Percentiles rank a stretch among this genome's conserved stretches.
Evolutionary conservation across 2,888 invertebrate species (phyloP).

Genomic region (Physocephala rufipes): DNA sequence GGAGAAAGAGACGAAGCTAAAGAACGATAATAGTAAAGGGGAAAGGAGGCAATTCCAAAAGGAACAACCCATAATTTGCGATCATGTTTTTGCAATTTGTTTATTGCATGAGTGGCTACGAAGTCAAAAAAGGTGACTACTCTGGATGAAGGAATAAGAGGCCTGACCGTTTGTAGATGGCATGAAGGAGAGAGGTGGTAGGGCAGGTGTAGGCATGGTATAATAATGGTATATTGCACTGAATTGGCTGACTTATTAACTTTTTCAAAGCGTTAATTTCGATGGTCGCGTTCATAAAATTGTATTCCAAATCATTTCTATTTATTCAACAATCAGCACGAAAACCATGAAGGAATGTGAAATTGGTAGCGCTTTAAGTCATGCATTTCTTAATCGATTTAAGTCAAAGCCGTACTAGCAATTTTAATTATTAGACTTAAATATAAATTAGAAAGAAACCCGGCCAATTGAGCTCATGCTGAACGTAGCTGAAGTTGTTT

Average conservation of each 20-base stretch:
- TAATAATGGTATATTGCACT: conserved; percentile 4
- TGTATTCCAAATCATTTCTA: neutral
- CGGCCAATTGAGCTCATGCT: too few species aligned
- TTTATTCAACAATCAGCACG: neutral
- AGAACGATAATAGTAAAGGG: conserved; percentile 21
- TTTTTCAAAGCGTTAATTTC: neutral
- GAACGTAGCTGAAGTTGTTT: too few species aligned
- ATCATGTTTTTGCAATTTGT: conserved; percentile 46
- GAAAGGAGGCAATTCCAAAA: conserved; percentile 33
- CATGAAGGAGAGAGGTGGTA: neutral
- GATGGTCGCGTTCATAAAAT: neutral
- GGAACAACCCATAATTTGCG: conserved; percentile 43
- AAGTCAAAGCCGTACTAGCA: too few species aligned
- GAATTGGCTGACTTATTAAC: neutral
- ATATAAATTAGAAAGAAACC: too few species aligned
- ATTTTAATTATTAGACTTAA: too few species aligned
- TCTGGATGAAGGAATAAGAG: neutral
- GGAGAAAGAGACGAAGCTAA: neutral
- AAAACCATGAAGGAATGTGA: neutral
- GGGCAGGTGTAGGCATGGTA: too few species aligned
- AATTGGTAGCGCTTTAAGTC: too few species aligned
- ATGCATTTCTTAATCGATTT: too few species aligned
- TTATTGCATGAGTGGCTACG: conserved; percentile 46
- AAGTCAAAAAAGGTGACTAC: too few species aligned
- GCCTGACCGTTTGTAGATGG: neutral